A percentile compares a stretch with the other conserved stretches of the same genome.
phyloP scores from a whole-genome alignment of 2,797 vertebrate species.

The Epinephelus awoara region DNA sequence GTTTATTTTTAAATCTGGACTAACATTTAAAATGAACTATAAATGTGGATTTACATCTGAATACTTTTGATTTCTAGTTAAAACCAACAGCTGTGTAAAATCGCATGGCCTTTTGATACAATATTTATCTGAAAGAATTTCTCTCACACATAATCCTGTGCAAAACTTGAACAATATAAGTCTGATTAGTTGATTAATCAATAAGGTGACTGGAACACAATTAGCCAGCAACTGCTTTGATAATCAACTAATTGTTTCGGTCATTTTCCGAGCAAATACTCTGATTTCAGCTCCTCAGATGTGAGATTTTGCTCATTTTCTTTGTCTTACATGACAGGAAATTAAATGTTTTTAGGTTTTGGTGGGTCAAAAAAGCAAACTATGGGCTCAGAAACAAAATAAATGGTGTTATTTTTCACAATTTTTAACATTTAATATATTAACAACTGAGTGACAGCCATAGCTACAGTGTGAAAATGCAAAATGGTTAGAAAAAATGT shows the following conservation, averaged over 20 bases:
- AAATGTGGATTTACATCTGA: background rate
- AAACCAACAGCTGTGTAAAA: background rate
- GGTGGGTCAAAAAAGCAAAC: background rate
- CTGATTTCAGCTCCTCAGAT: background rate
- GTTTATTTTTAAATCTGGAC: background rate
- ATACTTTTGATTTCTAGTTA: background rate
- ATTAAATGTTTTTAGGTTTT: background rate
- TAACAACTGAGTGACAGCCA: too few species aligned
- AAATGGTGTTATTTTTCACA: background rate
- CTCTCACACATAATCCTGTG: background rate
- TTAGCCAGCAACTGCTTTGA: background rate
- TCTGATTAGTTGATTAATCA: background rate
- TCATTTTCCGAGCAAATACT: background rate
- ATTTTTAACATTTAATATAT: background rate
- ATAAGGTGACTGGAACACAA: background rate
- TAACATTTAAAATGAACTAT: background rate
- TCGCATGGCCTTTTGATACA: background rate
- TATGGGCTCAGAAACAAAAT: background rate
- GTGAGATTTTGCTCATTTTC: background rate
- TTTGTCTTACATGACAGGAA: background rate
- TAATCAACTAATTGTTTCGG: background rate
- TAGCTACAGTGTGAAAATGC: too few species aligned
- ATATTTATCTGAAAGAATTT: background rate
- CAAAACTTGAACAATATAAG: background rate
- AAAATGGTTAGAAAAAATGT: too few species aligned